A percentile compares a stretch with the other conserved stretches of the same genome.
Conservation (phyloP, 2,888 invertebrate species). For the Sussaba pulchella region DNA sequence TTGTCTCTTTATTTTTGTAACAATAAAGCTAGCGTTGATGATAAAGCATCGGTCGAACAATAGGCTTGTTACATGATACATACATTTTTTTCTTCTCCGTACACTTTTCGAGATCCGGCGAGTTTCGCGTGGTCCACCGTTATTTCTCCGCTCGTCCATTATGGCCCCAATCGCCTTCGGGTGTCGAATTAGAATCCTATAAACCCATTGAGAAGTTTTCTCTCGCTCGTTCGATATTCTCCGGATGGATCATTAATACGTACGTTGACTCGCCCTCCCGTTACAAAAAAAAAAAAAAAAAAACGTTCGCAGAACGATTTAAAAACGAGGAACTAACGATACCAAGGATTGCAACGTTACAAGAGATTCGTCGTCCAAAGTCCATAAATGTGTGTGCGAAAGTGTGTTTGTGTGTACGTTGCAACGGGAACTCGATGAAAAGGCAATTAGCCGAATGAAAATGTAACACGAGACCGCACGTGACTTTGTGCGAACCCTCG, state of each 20-base stretch:
- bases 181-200: slow-evolving; percentile 55
- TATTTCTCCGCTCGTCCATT: slow-evolving; percentile 33
- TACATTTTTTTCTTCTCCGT: slow-evolving; percentile 19
- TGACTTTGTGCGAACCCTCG: slow-evolving; percentile 77
- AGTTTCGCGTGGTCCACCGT: neutral
- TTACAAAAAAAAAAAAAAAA: slow-evolving; percentile 33
- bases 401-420: slow-evolving; percentile 18
- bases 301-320: no score
- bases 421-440: slow-evolving; percentile 75
- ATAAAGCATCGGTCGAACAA: slow-evolving; percentile 41
- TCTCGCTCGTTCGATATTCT: slow-evolving; percentile 42
- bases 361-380: neutral
- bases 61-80: slow-evolving; percentile 46
- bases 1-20: no score
- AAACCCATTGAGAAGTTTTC: slow-evolving; percentile 16
- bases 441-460: slow-evolving; percentile 84
- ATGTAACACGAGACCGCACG: slow-evolving; percentile 84
- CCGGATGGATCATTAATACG: slow-evolving; percentile 55
- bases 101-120: neutral
- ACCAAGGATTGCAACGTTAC: neutral
- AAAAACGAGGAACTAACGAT: slow-evolving; percentile 37
- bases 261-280: slow-evolving; percentile 45
- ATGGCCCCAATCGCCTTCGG: slow-evolving; percentile 1
- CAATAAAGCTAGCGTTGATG: slow-evolving; percentile 32
- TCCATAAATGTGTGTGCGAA: neutral